Evolutionary conservation across 2,797 vertebrate species (phyloP).

Genomic region (Falco peregrinus): DNA sequence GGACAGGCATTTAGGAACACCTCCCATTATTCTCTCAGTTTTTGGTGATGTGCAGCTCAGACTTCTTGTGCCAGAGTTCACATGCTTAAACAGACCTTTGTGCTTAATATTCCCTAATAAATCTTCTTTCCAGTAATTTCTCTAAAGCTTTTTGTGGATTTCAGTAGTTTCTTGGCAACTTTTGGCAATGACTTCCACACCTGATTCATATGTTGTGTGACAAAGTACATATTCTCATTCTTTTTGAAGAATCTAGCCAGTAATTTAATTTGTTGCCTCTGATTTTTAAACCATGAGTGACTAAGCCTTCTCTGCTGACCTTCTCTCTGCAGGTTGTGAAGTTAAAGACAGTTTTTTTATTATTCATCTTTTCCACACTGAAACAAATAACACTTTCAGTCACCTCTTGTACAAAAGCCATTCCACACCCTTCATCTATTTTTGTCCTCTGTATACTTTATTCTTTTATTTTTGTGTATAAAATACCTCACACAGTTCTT

Average conservation of each 20-base stretch:
- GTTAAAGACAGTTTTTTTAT: neutral
- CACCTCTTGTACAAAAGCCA: neutral
- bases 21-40: neutral
- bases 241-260: neutral
- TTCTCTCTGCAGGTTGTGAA: neutral
- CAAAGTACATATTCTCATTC: neutral
- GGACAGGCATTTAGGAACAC: neutral
- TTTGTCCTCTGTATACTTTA: neutral
- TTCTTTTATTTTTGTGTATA: neutral
- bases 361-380: neutral
- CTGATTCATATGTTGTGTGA: neutral
- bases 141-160: neutral
- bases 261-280: neutral
- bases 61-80: neutral
- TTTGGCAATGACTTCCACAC: neutral
- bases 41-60: neutral
- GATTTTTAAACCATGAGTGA: neutral
- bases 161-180: neutral
- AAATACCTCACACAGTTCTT: neutral
- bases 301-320: neutral
- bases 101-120: neutral
- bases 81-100: neutral
- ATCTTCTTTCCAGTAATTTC: neutral
- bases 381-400: neutral
- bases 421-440: neutral